Evolutionary conservation across 2,888 invertebrate genomes (phyloP).

Genomic region (Hofmannophila pseudospretella): DNA sequence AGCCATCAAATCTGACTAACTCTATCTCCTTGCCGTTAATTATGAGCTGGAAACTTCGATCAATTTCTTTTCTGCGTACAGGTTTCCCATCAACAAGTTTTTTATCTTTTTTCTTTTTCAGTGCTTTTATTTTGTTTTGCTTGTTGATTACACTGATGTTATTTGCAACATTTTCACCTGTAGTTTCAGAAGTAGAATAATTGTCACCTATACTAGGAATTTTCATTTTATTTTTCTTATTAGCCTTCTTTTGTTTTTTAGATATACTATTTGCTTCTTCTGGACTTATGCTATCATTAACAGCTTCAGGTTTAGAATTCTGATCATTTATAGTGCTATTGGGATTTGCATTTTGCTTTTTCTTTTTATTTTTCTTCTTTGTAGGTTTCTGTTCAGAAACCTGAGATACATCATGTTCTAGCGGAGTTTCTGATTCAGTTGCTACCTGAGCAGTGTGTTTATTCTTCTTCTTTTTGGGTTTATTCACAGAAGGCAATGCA

Average conservation of each 20-base stretch:
- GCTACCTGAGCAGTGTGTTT: constrained; percentile 7
- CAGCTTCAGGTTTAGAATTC: not conserved
- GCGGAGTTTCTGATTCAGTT: not conserved
- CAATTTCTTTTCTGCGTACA: constrained; percentile 62
- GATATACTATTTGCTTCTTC: not conserved
- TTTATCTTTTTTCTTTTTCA: constrained; percentile 33
- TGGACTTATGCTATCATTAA: not conserved
- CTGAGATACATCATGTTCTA: not conserved
- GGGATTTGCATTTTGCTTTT: constrained; percentile 3
- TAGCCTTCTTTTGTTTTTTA: constrained; percentile 2
- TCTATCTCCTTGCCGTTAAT: constrained; percentile 81
- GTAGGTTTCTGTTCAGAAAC: constrained; percentile 3
- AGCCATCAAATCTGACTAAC: constrained; percentile 82
- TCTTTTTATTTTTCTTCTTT: constrained; percentile 22
- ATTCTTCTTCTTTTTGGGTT: constrained; percentile 12
- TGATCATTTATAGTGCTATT: not conserved
- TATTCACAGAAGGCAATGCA: constrained; percentile 1
- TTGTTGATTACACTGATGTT: not conserved
- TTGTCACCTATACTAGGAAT: not conserved
- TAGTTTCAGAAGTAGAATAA: not conserved
- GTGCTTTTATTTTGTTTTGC: constrained; percentile 7
- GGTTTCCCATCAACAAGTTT: constrained; percentile 43
- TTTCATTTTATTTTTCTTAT: constrained; percentile 7
- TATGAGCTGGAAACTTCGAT: constrained; percentile 68
- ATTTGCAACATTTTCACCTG: not conserved